Conservation (phyloP, 2,113 vertebrate genomes). For the Apteryx mantelli region DNA sequence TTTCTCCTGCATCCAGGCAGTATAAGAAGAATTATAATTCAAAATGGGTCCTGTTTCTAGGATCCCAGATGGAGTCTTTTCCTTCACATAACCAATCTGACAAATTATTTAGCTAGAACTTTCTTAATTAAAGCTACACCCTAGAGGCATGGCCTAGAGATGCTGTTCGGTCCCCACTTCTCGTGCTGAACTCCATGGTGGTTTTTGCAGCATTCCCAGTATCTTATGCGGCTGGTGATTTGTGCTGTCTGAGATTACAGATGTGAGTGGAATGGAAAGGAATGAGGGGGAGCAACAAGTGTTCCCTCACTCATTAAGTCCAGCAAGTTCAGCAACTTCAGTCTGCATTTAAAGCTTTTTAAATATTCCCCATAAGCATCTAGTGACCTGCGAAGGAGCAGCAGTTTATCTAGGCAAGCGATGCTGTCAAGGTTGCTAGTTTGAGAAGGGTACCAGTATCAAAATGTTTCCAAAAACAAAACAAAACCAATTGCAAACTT, state of each 20-base stretch:
- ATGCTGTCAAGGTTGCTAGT: not conserved
- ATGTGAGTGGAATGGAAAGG: slow-evolving; percentile 27
- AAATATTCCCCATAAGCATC: slow-evolving; percentile 12
- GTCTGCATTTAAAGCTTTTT: not conserved
- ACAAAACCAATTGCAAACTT: not conserved
- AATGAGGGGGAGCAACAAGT: not conserved
- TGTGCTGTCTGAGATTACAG: slow-evolving; percentile 9
- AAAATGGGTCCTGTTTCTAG: slow-evolving; percentile 6
- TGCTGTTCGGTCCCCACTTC: not conserved
- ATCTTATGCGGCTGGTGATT: slow-evolving; percentile 19
- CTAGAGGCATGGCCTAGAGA: not conserved
- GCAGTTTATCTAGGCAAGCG: not conserved
- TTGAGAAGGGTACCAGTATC: not conserved
- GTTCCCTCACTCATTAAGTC: not conserved
- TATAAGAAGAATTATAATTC: slow-evolving; percentile 15
- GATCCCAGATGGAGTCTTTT: not conserved
- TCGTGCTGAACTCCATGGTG: not conserved
- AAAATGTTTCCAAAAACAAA: not conserved
- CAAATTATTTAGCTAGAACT: slow-evolving; percentile 34
- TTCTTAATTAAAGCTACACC: slow-evolving; percentile 37
- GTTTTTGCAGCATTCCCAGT: slow-evolving; percentile 28
- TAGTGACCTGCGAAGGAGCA: slow-evolving; percentile 37
- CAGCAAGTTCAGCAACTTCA: not conserved
- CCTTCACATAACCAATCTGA: slow-evolving; percentile 10
- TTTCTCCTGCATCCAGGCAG: slow-evolving; percentile 11